phyloP scores from a whole-genome alignment of 2,888 invertebrate genomes.

The Hermaeophaga mercurialis region DNA sequence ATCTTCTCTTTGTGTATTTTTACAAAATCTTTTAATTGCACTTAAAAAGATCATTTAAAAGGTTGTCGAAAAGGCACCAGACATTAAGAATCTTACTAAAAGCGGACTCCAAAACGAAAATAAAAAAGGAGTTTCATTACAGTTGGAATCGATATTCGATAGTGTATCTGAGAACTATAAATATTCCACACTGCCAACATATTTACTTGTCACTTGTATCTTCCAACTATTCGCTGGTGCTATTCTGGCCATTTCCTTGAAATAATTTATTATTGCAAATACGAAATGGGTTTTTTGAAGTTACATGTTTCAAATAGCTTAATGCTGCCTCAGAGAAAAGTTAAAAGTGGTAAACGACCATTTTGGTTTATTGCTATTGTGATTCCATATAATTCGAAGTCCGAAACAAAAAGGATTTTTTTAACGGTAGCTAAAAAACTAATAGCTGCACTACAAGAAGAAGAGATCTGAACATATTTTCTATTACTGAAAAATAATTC shows the following conservation, averaged over 20 bases:
- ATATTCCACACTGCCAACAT: conserved; percentile 35
- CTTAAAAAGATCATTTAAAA: conserved; percentile 4
- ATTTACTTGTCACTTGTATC: conserved; percentile 45
- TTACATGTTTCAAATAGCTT: conserved; percentile 3
- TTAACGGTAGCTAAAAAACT: too few species aligned
- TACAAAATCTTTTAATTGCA: background rate
- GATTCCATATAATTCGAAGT: too few species aligned
- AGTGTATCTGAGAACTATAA: conserved; percentile 28
- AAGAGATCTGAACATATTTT: too few species aligned
- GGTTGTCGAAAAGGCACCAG: background rate
- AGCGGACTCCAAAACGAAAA: conserved; percentile 16
- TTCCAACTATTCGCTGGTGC: conserved; percentile 39
- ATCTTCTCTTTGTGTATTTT: too few species aligned
- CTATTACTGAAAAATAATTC: too few species aligned
- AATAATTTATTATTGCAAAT: conserved; percentile 36
- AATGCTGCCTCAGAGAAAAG: background rate
- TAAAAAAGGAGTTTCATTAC: conserved; percentile 29
- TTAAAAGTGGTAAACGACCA: background rate
- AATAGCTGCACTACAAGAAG: too few species aligned
- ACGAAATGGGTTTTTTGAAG: conserved; percentile 11
- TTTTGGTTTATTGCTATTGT: too few species aligned
- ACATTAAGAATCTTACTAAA: conserved; percentile 9
- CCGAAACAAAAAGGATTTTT: too few species aligned
- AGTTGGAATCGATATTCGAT: conserved; percentile 27
- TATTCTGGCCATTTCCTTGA: conserved; percentile 39